phyloP scores from a whole-genome alignment of 2,113 vertebrate genomes.

The Gadus macrocephalus region DNA sequence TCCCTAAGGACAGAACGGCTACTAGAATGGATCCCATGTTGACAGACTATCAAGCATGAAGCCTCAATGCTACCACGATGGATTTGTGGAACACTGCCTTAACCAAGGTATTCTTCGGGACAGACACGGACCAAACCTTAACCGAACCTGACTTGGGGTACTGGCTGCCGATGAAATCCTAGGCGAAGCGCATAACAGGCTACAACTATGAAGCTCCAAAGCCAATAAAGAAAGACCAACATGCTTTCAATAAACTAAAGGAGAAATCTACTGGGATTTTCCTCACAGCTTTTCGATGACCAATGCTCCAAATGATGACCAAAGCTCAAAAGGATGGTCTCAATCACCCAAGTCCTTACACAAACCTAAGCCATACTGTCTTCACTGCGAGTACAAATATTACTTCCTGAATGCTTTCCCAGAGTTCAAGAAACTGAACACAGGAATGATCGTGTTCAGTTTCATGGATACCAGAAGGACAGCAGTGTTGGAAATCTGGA shows the following conservation, averaged over 20 bases:
- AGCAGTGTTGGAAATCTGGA: constrained; percentile 4
- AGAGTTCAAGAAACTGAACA: constrained; percentile 17
- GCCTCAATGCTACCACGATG: background rate
- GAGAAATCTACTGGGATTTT: background rate
- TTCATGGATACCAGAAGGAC: constrained; percentile 11
- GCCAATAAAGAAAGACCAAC: background rate
- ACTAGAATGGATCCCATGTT: constrained; percentile 18
- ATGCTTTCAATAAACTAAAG: background rate
- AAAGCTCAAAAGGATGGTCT: background rate
- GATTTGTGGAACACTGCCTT: constrained; percentile 9
- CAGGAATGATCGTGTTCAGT: background rate
- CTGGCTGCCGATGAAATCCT: constrained; percentile 20
- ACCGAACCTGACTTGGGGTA: constrained; percentile 3
- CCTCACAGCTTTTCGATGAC: background rate
- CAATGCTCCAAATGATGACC: background rate
- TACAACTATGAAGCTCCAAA: background rate
- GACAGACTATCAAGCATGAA: constrained; percentile 11
- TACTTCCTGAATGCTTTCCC: constrained; percentile 2
- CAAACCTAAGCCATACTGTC: constrained; percentile 13
- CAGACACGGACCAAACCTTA: constrained; percentile 9
- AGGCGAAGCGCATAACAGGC: background rate
- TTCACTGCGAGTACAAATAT: constrained; percentile 10
- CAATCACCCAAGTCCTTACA: background rate
- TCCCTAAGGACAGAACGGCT: constrained; percentile 13
- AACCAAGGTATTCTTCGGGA: background rate